Percentiles rank a stretch among this genome's conserved stretches.
Conservation (phyloP, 1,140 invertebrate species). For the Macrostomum lignano region DNA sequence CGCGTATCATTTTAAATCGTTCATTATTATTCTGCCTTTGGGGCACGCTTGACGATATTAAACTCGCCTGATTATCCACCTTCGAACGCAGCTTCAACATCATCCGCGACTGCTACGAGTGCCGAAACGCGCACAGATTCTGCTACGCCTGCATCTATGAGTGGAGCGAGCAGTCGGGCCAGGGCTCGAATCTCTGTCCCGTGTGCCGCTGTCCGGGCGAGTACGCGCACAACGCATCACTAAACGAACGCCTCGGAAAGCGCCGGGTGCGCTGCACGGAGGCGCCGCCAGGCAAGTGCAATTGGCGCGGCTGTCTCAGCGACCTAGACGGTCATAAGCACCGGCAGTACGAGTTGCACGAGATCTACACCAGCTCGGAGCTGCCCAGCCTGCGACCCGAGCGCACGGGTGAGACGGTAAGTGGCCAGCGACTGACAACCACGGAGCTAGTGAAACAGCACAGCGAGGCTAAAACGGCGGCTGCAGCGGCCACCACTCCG, state of each 20-base stretch:
- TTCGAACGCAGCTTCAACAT: neutral
- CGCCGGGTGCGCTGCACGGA: neutral
- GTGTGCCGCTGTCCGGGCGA: neutral
- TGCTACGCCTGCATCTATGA: slow-evolving; percentile 1
- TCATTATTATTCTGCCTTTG: too few relatives aligned
- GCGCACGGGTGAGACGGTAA: too few relatives aligned
- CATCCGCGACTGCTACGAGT: neutral
- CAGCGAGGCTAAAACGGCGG: too few relatives aligned
- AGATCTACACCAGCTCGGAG: too few relatives aligned
- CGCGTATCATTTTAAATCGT: too few relatives aligned
- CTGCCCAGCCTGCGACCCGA: too few relatives aligned
- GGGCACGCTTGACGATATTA: too few relatives aligned
- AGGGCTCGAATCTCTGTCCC: neutral
- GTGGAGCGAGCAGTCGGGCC: neutral
- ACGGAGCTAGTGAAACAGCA: too few relatives aligned
- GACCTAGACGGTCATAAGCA: slow-evolving; percentile 1
- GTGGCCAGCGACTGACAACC: too few relatives aligned
- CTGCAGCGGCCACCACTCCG: too few relatives aligned
- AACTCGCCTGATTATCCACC: too few relatives aligned
- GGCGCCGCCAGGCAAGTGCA: too few relatives aligned
- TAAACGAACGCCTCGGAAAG: neutral
- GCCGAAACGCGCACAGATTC: slow-evolving; percentile 3
- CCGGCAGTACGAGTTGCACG: neutral
- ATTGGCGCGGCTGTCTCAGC: slow-evolving; percentile 1
- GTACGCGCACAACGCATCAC: neutral